phyloP scores from a whole-genome alignment of 2,888 invertebrate genomes.

The Spilarctia lutea region DNA sequence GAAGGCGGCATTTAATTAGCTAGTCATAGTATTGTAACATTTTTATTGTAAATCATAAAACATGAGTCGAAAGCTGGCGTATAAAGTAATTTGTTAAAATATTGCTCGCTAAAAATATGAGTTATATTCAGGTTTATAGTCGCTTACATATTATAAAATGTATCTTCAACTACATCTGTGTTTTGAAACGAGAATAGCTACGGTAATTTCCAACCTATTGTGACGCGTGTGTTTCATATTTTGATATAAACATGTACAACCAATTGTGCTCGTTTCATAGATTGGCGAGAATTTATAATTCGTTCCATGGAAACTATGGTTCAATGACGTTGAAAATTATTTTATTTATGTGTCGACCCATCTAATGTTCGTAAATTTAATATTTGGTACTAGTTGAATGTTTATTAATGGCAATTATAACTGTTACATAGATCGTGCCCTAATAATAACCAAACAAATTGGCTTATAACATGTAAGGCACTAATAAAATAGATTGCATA shows the following conservation, averaged over 20 bases:
- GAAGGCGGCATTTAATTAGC: slow-evolving; percentile 33
- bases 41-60: slow-evolving; percentile 51
- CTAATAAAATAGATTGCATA: background rate
- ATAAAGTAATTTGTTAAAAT: slow-evolving; percentile 64
- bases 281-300: slow-evolving; percentile 16
- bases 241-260: slow-evolving; percentile 12
- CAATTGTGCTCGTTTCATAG: slow-evolving; percentile 6
- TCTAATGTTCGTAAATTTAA: background rate
- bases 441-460: background rate
- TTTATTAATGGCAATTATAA: background rate
- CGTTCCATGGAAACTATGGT: slow-evolving; percentile 6
- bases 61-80: slow-evolving; percentile 55
- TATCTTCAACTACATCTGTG: slow-evolving; percentile 58
- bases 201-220: slow-evolving; percentile 58
- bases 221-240: slow-evolving; percentile 43
- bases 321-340: slow-evolving; percentile 23
- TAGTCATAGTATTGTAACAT: slow-evolving; percentile 51
- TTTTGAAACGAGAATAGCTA: slow-evolving; percentile 64
- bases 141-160: slow-evolving; percentile 61
- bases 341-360: slow-evolving; percentile 25
- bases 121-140: slow-evolving; percentile 68
- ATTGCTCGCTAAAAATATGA: slow-evolving; percentile 58
- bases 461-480: background rate
- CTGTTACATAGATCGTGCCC: background rate
- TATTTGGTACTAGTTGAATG: slow-evolving; percentile 1